Conservation (phyloP, 1,140 invertebrate genomes). For the Drosophila kohkoa region DNA sequence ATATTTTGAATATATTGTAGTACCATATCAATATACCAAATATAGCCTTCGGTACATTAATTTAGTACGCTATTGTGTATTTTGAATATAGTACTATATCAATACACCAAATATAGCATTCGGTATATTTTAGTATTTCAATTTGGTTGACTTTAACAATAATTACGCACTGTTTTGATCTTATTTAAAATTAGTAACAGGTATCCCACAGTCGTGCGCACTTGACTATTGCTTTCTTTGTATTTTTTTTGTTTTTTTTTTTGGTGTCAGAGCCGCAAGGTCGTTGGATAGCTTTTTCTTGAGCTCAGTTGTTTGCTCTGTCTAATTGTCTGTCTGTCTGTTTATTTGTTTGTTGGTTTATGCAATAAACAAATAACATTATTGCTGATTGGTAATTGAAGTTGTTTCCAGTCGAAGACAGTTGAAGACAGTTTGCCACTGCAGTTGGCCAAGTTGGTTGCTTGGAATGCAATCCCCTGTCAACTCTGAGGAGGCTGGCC, state of each 20-base stretch:
- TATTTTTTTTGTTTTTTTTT: neutral
- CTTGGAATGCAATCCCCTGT: slow-evolving; percentile 23
- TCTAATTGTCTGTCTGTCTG: slow-evolving; percentile 10
- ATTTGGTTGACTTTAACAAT: neutral
- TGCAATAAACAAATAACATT: slow-evolving; percentile 68
- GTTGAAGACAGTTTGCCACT: slow-evolving; percentile 47
- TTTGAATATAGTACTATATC: too few species aligned
- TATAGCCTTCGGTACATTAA: too few species aligned
- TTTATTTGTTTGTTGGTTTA: slow-evolving; percentile 61
- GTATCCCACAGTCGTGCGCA: too few species aligned
- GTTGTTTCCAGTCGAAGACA: slow-evolving; percentile 7
- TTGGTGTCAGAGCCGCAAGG: slow-evolving; percentile 57
- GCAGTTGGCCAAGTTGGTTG: slow-evolving; percentile 2
- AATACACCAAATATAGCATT: too few species aligned
- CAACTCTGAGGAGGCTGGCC: slow-evolving; percentile 23
- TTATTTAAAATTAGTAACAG: too few species aligned
- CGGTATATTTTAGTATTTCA: neutral
- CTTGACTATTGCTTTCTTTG: too few species aligned
- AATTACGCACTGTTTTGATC: too few species aligned
- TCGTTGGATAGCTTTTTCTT: slow-evolving; percentile 59
- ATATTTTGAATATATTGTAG: too few species aligned
- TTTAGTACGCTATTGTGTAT: too few species aligned
- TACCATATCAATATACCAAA: too few species aligned
- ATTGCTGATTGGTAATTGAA: slow-evolving; percentile 61
- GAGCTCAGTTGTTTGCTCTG: slow-evolving; percentile 3